Evolutionary conservation across 2,797 vertebrate species (phyloP), one percentile per base, ranked within the genome.

Genomic region (Clarias fuscus): DNA sequence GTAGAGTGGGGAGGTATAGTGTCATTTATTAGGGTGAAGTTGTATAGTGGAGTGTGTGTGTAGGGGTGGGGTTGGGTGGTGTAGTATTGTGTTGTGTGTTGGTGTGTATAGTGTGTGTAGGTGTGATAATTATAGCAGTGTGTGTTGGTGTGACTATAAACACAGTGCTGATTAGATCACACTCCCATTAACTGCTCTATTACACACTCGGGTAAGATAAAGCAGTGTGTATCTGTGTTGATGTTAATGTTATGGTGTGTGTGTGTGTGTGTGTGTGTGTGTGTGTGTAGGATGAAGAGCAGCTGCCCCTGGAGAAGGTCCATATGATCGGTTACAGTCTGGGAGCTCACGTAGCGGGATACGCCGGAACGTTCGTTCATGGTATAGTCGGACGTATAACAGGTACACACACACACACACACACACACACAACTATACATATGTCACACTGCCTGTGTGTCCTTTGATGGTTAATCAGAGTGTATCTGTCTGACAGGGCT

Each of bases 281-380:
- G 14, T 70, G 37, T 30, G 75, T 40, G 61, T 22, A 99, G 98
- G 96, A 96, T 27, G 95, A 97, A 84, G 91, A 93, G 0, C 92
- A 91, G 14, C 94, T 99, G 72, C 93, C 94, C 58, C 92, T 98
- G 0, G 67, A 92, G 78, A 96, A 97, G 0, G 96, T 99, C 75
- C 98, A 99, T 89, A 93, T 99, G 90, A 98, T 99, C 1, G 98
- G 98, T 88, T 99, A 99, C 91, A 99, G 98, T 91, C 94, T 99
- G 5, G 98, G 98, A 0, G 98, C 98, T 3, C 98, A 99, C 0
- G 97, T 98, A 0, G 98, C 98, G 0, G 98, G 98, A 20, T 99
- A 95, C 0, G 96, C 96, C 0, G 98, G 98, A 8, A 97, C 94
- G 10, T 95, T 94, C 0, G 96, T 96, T 7, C 93, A 58, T 0